Evolutionary conservation across 2,797 vertebrate species (phyloP).

Genomic region (Tapirus indicus): DNA sequence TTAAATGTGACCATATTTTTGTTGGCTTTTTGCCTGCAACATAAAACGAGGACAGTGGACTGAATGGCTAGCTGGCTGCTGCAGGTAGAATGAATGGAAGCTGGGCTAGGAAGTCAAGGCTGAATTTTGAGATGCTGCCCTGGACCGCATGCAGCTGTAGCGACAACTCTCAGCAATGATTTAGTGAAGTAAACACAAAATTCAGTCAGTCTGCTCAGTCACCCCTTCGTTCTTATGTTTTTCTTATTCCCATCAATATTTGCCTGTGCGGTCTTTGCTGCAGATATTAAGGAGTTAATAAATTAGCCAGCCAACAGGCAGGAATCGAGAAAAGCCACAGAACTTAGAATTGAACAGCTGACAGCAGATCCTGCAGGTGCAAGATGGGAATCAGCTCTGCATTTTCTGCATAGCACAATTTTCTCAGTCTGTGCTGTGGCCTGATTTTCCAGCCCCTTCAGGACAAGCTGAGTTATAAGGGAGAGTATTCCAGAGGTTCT

Average conservation of each 20-base stretch:
- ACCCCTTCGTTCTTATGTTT: conserved; percentile 45
- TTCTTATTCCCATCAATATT: conserved; percentile 55
- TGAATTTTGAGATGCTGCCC: conserved; percentile 48
- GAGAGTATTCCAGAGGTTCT: conserved; percentile 66
- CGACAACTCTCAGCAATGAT: conserved; percentile 37
- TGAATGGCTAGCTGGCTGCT: conserved; percentile 62
- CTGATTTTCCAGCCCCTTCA: conserved; percentile 81
- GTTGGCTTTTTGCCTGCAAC: conserved; percentile 81
- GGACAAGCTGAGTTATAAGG: conserved; percentile 69
- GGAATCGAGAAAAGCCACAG: conserved; percentile 79
- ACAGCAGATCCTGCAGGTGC: conserved; percentile 74
- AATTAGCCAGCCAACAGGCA: conserved; percentile 75
- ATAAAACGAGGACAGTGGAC: conserved; percentile 57
- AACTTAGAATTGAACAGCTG: conserved; percentile 82
- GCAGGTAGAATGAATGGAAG: conserved; percentile 51
- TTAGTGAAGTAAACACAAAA: conserved; percentile 49
- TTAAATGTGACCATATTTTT: conserved; percentile 78
- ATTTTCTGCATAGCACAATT: conserved; percentile 81
- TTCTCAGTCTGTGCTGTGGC: conserved; percentile 70
- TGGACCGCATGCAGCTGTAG: conserved; percentile 13
- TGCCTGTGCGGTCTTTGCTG: conserved; percentile 1
- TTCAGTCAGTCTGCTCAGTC: conserved; percentile 28
- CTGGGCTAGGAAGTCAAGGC: conserved; percentile 64
- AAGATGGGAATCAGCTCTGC: conserved; percentile 65
- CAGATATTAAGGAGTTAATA: conserved; percentile 70